These are phyloP conservation scores for Drosophila melanosoma DNA, from an alignment of 2,888 invertebrate species.

Conservation along the genomic window DNA sequence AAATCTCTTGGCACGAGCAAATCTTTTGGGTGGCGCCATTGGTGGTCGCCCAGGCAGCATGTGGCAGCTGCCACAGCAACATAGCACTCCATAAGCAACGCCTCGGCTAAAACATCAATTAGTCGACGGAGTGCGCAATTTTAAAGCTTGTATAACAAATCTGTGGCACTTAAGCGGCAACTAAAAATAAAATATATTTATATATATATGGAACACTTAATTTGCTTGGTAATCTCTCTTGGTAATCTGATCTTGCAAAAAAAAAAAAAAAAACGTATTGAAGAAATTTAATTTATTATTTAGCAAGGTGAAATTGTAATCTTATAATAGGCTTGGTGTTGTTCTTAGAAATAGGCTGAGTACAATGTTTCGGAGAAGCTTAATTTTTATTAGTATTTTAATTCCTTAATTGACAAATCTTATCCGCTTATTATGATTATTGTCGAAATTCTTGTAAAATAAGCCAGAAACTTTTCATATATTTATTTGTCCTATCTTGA, in stretches of 20 bases:
- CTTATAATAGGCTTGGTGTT: background rate
- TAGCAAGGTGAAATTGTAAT: background rate
- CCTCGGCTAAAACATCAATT: conserved; percentile 42
- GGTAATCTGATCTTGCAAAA: background rate
- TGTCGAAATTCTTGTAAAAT: background rate
- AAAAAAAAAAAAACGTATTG: background rate
- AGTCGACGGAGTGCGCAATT: conserved; percentile 22
- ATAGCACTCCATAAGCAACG: conserved; percentile 3
- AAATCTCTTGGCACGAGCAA: conserved; percentile 54
- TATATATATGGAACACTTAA: background rate
- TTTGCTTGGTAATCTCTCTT: background rate
- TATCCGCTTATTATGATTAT: background rate
- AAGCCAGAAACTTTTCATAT: background rate
- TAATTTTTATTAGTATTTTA: background rate
- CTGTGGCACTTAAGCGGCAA: background rate
- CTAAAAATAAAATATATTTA: background rate
- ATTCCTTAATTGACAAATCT: background rate
- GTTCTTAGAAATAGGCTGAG: background rate
- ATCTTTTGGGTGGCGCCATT: conserved; percentile 24
- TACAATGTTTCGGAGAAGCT: background rate
- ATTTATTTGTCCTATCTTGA: background rate
- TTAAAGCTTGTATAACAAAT: conserved; percentile 6
- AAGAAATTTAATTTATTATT: background rate
- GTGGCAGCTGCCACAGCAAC: conserved; percentile 2
- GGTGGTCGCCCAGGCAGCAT: background rate